These are phyloP conservation scores for Pangasius sanitwongsei DNA, from an alignment of 2,797 vertebrate genomes.

Conservation along the genomic window DNA sequence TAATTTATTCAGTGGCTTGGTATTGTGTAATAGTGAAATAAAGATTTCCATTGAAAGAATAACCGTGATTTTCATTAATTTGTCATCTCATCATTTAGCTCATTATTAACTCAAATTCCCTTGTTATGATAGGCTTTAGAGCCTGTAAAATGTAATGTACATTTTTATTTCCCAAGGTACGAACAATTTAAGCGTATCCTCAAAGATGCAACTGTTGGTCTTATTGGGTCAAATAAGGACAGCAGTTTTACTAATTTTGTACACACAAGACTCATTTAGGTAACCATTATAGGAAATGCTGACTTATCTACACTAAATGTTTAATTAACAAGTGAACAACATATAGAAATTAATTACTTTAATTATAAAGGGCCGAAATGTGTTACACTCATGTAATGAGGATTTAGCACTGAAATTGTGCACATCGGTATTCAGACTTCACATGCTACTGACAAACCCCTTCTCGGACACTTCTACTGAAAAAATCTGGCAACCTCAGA, in stretches of 20 bases:
- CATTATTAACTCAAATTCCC: not conserved
- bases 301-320: not conserved
- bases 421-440: too few relatives aligned
- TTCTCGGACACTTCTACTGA: not conserved
- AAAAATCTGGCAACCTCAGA: not conserved
- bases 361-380: not conserved
- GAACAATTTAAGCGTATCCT: not conserved
- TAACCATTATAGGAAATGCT: not conserved
- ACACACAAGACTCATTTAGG: not conserved
- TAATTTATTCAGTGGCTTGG: constrained; percentile 82
- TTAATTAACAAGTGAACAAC: not conserved
- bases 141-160: not conserved
- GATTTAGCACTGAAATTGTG: not conserved
- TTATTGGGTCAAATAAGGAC: not conserved
- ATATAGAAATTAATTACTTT: not conserved
- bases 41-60: constrained; percentile 76
- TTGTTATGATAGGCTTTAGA: not conserved
- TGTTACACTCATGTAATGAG: not conserved
- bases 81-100: not conserved
- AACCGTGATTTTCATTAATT: not conserved
- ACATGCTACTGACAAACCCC: not conserved
- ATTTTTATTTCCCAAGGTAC: not conserved
- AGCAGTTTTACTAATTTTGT: not conserved
- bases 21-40: constrained; percentile 87
- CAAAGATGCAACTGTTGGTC: not conserved